Percentiles rank a stretch among this genome's conserved stretches.
phyloP scores from a whole-genome alignment of 2,113 vertebrate genomes.

The Myxocyprinus asiaticus region DNA sequence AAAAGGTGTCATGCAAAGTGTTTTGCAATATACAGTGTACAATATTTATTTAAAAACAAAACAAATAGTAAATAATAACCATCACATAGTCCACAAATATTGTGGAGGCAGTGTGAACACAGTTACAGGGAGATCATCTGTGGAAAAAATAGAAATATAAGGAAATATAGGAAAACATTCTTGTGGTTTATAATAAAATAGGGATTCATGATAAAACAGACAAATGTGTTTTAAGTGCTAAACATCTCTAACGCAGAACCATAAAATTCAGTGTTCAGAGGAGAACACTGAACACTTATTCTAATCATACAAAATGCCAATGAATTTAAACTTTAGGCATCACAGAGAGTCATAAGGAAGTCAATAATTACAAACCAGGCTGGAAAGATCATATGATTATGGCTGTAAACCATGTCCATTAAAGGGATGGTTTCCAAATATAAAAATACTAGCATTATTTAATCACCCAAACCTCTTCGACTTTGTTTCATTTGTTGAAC shows the following conservation, averaged over 20 bases:
- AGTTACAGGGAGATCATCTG: neutral
- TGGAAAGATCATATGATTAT: neutral
- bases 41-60: slow-evolving; percentile 37
- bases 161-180: neutral
- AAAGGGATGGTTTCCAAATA: neutral
- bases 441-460: too few relatives aligned
- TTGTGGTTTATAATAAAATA: neutral
- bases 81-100: slow-evolving; percentile 36
- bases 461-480: too few relatives aligned
- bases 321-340: neutral
- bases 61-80: slow-evolving; percentile 9
- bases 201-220: neutral
- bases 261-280: neutral
- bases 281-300: neutral
- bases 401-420: neutral
- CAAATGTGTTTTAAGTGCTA: neutral
- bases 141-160: neutral
- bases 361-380: neutral
- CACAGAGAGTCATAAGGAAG: too few relatives aligned
- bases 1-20: neutral
- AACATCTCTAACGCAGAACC: neutral
- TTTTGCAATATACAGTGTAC: slow-evolving; percentile 10
- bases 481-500: too few relatives aligned
- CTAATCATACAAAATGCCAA: neutral
- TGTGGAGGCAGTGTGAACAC: slow-evolving; percentile 35